These are phyloP conservation scores for Mechanitis messenoides DNA, from an alignment of 2,888 invertebrate species.

Conservation along the genomic window DNA sequence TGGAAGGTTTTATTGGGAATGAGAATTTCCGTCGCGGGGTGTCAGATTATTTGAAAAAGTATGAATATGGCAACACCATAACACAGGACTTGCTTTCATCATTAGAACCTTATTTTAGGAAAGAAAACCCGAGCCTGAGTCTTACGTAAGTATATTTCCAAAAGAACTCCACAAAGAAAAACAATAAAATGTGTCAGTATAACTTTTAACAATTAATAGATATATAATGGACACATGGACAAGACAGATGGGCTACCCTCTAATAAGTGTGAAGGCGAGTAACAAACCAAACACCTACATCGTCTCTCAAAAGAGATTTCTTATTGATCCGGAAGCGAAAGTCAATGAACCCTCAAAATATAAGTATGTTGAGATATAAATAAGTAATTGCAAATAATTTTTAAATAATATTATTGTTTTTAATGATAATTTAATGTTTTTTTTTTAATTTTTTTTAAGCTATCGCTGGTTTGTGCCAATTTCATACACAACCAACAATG, in stretches of 20 bases:
- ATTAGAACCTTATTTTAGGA: constrained; percentile 75
- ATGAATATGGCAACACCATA: constrained; percentile 84
- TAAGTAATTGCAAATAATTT: too few relatives aligned
- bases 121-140: constrained; percentile 67
- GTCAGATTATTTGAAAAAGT: constrained; percentile 82
- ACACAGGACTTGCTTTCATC: constrained; percentile 86
- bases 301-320: constrained; percentile 85
- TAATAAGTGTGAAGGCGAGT: constrained; percentile 78
- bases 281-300: constrained; percentile 65
- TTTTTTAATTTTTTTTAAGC: constrained; percentile 55
- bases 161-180: too few relatives aligned
- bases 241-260: constrained; percentile 90
- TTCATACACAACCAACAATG: constrained; percentile 80
- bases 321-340: constrained; percentile 80
- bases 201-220: constrained; percentile 38
- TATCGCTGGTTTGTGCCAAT: constrained; percentile 93
- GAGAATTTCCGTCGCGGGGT: constrained; percentile 84
- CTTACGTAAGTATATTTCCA: constrained; percentile 57
- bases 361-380: constrained; percentile 53
- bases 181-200: too few relatives aligned
- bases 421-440: constrained; percentile 1
- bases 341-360: constrained; percentile 66
- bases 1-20: constrained; percentile 86
- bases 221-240: constrained; percentile 93
- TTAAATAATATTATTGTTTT: not conserved